Evolutionary conservation across 2,888 invertebrate genomes (phyloP).

Genomic region (Monochamus alternatus): DNA sequence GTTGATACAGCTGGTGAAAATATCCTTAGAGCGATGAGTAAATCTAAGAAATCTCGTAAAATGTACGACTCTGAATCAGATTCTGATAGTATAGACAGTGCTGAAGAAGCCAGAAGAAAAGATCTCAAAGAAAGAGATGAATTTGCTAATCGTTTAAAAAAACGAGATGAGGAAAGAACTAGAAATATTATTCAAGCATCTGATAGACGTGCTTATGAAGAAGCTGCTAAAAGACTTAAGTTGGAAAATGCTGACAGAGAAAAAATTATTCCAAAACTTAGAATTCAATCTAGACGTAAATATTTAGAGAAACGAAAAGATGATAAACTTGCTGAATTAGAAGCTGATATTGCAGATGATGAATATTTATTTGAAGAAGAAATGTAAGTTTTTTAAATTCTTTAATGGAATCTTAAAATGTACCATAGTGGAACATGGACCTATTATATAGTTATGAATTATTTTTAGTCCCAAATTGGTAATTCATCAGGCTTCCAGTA

Average conservation of each 20-base stretch:
- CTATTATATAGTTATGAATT: no score
- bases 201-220: constrained; percentile 83
- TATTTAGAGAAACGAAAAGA: constrained; percentile 97
- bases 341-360: constrained; percentile 96
- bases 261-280: constrained; percentile 88
- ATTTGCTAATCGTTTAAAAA: constrained; percentile 89
- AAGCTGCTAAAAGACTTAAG: constrained; percentile 93
- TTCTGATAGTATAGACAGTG: constrained; percentile 79
- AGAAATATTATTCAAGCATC: constrained; percentile 83
- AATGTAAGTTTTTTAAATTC: constrained; percentile 76
- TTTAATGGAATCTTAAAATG: not conserved
- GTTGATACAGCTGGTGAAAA: no score
- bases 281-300: constrained; percentile 92
- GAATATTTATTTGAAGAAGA: constrained; percentile 94
- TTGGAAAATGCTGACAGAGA: constrained; percentile 90
- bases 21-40: constrained; percentile 49
- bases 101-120: constrained; percentile 84
- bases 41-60: constrained; percentile 66
- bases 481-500: no score
- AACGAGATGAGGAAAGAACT: constrained; percentile 91
- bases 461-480: no score
- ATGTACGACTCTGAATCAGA: constrained; percentile 74
- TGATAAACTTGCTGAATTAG: constrained; percentile 96
- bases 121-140: constrained; percentile 96
- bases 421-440: no score